Evolutionary conservation across 2,113 vertebrate genomes (phyloP), one percentile per base, ranked within the genome.

Genomic region (Irena cyanogastra): DNA sequence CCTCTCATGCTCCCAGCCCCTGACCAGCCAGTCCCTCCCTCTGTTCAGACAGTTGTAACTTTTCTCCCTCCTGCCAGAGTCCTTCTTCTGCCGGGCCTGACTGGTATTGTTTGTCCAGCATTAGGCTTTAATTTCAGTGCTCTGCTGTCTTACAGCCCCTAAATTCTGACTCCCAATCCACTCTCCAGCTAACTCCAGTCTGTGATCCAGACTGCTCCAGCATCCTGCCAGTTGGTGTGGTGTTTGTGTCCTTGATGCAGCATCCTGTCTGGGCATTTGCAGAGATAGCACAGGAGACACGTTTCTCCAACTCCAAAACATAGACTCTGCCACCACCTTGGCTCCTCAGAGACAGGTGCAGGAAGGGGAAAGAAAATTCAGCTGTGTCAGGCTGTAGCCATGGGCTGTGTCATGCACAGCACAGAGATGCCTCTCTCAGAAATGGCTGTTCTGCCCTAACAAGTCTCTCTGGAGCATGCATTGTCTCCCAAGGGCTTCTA

Each of bases 331-430:
- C 42, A 31, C 17, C 5, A 33, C 8, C 3, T 12, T 52, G 24
- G 11, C 1, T 87, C 10, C 39, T 37, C 1, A 3, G 26, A 27
- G n/a, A 22, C 53, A 39, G 35, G 28, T 1, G 0, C 31, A 45
- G n/a, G 15, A 70, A 61, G 4, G 9, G 6, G 30, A 21, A 11
- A 57, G n/a, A 72, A 60, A 57, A 72, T 57, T 41, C 49, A 47
- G 0, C 18, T 0, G 1, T 41, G 65, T 56, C 21, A 41, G 60
- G 14, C 44, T 41, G 42, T 13, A 78, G 22, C 11, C 10, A 0
- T 13, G 31, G 37, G 9, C 41, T 45, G 16, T 13, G 41, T 13
- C 31, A 27, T 1, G 7, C n/a, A 41, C 33, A 82, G 54, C 44
- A 53, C 10, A 42, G 61, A 66, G 49, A 5, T 42, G 3, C n/a